Evolutionary conservation across 1,140 invertebrate genomes (phyloP).

Genomic region (Eupeodes corollae): DNA sequence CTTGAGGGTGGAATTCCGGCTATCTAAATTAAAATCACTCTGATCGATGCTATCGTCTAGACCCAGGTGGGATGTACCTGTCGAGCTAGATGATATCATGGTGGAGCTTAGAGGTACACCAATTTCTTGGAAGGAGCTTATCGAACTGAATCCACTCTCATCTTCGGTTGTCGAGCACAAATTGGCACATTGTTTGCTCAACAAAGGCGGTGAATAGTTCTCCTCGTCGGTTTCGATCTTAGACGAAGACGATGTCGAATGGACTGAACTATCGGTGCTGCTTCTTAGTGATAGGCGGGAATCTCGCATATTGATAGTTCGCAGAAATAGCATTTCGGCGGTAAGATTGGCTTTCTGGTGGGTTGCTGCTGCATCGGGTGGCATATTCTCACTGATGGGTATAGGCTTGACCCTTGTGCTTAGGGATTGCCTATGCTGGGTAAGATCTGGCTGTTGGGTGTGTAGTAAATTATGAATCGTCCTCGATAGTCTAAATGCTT

Average conservation of each 20-base stretch:
- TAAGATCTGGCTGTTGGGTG: slow-evolving; percentile 51
- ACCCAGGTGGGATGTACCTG: background rate
- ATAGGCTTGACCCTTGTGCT: slow-evolving; percentile 3
- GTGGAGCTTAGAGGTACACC: slow-evolving; percentile 46
- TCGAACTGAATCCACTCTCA: slow-evolving; percentile 70
- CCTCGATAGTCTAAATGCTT: slow-evolving; percentile 52
- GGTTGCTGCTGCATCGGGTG: background rate
- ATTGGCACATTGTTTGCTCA: slow-evolving; percentile 2
- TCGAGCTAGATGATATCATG: slow-evolving; percentile 12
- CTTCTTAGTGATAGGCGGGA: slow-evolving; percentile 31
- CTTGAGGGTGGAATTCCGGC: slow-evolving; percentile 29
- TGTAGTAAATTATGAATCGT: slow-evolving; percentile 53
- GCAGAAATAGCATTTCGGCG: slow-evolving; percentile 30
- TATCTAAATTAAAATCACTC: slow-evolving; percentile 12
- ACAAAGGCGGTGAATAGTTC: background rate
- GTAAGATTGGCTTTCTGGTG: slow-evolving; percentile 3
- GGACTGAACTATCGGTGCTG: slow-evolving; percentile 35
- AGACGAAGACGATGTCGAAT: slow-evolving; percentile 35
- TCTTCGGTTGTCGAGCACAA: slow-evolving; percentile 45
- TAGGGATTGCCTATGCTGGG: slow-evolving; percentile 28
- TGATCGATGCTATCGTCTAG: background rate
- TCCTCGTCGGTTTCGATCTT: slow-evolving; percentile 35
- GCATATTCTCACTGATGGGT: background rate
- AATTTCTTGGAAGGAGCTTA: slow-evolving; percentile 68
- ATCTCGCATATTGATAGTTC: slow-evolving; percentile 28